phyloP scores from a whole-genome alignment of 2,888 invertebrate genomes.

The Idaea straminata region DNA sequence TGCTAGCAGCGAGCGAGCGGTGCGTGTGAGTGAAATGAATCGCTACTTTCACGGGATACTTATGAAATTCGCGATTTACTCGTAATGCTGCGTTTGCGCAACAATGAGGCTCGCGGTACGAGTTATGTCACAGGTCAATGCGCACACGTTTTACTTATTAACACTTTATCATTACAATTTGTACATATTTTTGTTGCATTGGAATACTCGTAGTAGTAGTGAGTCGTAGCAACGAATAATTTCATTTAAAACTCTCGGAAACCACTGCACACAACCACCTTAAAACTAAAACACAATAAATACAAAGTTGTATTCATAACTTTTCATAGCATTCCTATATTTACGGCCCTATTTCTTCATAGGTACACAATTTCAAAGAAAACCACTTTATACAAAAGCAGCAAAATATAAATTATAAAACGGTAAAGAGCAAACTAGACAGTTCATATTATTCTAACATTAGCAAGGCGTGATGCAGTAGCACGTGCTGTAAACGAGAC shows the following conservation, averaged over 20 bases:
- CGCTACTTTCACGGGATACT: constrained; percentile 69
- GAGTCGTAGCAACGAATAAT: neutral
- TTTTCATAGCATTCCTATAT: no score
- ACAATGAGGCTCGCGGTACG: constrained; percentile 29
- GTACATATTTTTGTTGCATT: neutral
- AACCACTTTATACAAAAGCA: no score
- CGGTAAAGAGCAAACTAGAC: neutral
- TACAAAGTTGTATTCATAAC: no score
- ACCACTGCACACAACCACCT: no score
- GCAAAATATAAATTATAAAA: neutral
- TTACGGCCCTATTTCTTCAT: no score
- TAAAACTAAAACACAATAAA: no score
- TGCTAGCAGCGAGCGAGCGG: constrained; percentile 13
- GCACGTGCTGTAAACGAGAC: constrained; percentile 15
- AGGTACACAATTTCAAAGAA: no score
- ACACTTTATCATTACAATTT: neutral
- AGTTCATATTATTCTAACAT: constrained; percentile 35
- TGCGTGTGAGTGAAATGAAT: constrained; percentile 60
- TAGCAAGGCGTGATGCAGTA: constrained; percentile 25
- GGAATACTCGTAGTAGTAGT: neutral
- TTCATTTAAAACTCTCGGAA: neutral
- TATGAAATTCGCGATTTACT: constrained; percentile 71
- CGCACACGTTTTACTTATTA: constrained; percentile 28
- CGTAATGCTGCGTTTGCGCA: constrained; percentile 49
- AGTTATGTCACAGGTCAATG: constrained; percentile 39